Evolutionary conservation across 2,888 invertebrate species (phyloP).

Genomic region (Hoplodrina blanda): DNA sequence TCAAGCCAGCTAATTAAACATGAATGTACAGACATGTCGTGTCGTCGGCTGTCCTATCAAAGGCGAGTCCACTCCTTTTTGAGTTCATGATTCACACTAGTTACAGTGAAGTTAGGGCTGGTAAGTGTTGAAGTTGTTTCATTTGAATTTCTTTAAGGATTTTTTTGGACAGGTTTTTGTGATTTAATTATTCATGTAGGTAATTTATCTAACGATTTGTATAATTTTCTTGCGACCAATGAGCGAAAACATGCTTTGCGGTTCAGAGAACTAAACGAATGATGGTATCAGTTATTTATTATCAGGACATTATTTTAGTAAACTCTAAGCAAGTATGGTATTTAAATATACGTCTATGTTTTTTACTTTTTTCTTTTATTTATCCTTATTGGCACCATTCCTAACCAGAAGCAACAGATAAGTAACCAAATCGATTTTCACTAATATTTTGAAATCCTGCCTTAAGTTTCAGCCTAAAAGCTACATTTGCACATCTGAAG

Average conservation of each 20-base stretch:
- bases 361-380: not conserved
- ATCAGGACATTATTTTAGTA: not conserved
- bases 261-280: not conserved
- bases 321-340: too few relatives aligned
- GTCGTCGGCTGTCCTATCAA: conserved; percentile 65
- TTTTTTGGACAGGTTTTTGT: conserved; percentile 18
- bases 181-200: conserved; percentile 10
- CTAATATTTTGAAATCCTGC: not conserved
- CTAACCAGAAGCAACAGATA: not conserved
- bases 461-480: not conserved
- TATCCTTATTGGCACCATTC: not conserved
- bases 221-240: not conserved
- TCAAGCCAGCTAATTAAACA: conserved; percentile 62
- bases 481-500: not conserved
- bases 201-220: conserved; percentile 7
- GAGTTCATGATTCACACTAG: conserved; percentile 66
- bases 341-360: too few relatives aligned
- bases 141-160: conserved; percentile 11
- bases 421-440: not conserved
- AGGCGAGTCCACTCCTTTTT: conserved; percentile 66
- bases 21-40: conserved; percentile 59
- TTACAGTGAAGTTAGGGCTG: conserved; percentile 58
- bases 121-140: conserved; percentile 23
- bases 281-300: not conserved
- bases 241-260: not conserved